A percentile compares a stretch with the other conserved stretches of the same genome.
Conservation (phyloP, 2,113 vertebrate species). For the Macroglossus sobrinus region DNA sequence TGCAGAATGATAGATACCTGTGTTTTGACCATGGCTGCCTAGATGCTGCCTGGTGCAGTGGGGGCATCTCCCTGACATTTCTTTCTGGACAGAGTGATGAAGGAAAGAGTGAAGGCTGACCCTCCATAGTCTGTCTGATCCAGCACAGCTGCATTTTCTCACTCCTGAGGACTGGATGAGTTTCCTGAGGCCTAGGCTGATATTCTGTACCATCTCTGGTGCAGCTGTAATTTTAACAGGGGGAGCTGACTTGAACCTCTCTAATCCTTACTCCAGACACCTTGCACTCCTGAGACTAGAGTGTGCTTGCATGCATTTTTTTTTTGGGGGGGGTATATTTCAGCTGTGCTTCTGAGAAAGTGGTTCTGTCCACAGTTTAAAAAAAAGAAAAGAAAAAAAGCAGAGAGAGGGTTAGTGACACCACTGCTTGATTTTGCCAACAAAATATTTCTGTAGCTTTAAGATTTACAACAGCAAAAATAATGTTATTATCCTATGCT, state of each 20-base stretch:
- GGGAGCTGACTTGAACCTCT: constrained; percentile 81
- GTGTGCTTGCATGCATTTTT: constrained; percentile 45
- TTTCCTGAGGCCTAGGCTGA: constrained; percentile 80
- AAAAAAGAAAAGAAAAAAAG: constrained; percentile 34
- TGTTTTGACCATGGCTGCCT: accelerated
- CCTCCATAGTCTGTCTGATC: constrained; percentile 56
- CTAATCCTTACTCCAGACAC: constrained; percentile 86
- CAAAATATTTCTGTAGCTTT: constrained; percentile 78
- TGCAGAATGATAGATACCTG: not conserved
- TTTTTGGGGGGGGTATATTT: constrained; percentile 82
- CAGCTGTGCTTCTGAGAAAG: constrained; percentile 83
- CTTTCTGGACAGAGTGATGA: not conserved
- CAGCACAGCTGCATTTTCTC: constrained; percentile 82
- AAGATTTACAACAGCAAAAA: constrained; percentile 73
- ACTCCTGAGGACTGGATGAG: constrained; percentile 82
- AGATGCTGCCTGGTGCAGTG: not conserved
- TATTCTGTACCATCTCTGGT: constrained; percentile 83
- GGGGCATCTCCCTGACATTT: constrained; percentile 15
- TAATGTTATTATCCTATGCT: constrained; percentile 69
- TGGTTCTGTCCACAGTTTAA: constrained; percentile 72
- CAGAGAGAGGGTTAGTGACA: not conserved
- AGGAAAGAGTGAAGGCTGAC: not conserved
- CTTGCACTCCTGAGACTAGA: constrained; percentile 78
- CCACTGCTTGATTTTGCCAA: constrained; percentile 77
- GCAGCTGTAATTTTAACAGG: constrained; percentile 85